A percentile compares a stretch with the other conserved stretches of the same genome.
phyloP scores from a whole-genome alignment of 2,888 invertebrate species.

The Pollenia amentaria region DNA sequence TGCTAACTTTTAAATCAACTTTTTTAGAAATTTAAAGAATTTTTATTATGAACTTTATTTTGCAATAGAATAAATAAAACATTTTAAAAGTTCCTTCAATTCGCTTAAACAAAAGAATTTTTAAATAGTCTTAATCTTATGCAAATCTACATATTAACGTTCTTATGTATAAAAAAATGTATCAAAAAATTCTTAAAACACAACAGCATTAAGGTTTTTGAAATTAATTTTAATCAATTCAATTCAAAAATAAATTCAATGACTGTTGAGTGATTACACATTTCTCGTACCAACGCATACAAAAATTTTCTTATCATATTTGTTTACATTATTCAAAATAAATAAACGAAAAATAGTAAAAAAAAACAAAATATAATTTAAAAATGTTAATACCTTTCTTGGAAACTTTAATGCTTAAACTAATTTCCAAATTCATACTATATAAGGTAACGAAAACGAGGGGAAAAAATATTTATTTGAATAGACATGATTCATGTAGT shows the following conservation, averaged over 20 bases:
- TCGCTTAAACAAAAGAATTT: too few relatives aligned
- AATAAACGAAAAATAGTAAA: neutral
- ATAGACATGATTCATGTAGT: constrained; percentile 49
- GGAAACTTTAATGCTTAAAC: constrained; percentile 47
- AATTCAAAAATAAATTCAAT: constrained; percentile 10
- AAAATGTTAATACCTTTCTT: constrained; percentile 56
- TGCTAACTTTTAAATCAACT: neutral
- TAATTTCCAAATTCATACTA: constrained; percentile 31
- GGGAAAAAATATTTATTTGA: constrained; percentile 38
- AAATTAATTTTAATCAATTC: neutral
- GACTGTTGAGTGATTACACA: neutral
- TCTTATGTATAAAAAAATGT: too few relatives aligned
- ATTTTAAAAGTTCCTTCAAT: too few relatives aligned
- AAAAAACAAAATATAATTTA: neutral
- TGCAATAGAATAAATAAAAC: too few relatives aligned
- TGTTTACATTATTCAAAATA: constrained; percentile 29
- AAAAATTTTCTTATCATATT: constrained; percentile 46
- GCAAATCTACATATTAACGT: too few relatives aligned
- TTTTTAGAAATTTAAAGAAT: constrained; percentile 16
- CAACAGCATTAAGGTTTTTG: constrained; percentile 9
- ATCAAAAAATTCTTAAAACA: neutral
- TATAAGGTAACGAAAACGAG: constrained; percentile 39
- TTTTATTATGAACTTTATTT: too few relatives aligned
- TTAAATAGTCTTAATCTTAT: too few relatives aligned
- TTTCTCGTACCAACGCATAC: constrained; percentile 2